Evolutionary conservation across 2,797 vertebrate genomes (phyloP), one percentile per base, ranked within the genome.

Genomic region (Perodicticus potto): DNA sequence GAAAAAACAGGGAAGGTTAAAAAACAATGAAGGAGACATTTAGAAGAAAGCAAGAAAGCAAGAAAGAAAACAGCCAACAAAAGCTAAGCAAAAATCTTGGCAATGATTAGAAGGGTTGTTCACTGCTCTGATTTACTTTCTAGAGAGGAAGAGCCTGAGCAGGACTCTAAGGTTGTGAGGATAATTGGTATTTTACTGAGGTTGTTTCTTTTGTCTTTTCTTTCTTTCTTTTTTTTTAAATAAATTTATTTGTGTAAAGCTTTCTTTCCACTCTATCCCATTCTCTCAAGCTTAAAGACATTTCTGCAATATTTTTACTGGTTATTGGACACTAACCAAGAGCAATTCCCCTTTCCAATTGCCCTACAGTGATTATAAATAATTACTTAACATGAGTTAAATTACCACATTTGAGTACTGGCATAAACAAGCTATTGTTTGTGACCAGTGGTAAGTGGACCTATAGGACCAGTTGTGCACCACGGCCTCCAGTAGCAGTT

Each of bases 331-430:
- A 85, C 14, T 63, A 57, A 83, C 22, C 45, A 91, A 83, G 37
- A 90, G 37, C 65, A 91, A 77, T 59, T 74, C 32, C 1, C 23
- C 13, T 65, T 80, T 85, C 85, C 49, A 80, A 45, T 6, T 65
- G 40, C 76, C 53, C 27, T 34, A 40, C 11, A 88, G 32, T 80
- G n/a, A 95, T 67, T 94, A 89, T 67, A 81, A 94, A 88, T 67
- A 73, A 89, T 88, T 78, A 74, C 25, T 20, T 63, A 89, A 80
- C 9, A 65, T 1, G 13, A 55, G 8, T 57, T 90, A 83, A 77
- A 63, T 72, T 76, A 59, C 22, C 37, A 77, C 93, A n/a, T 63
- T 77, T 77, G 65, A 86, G 22, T 49, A 65, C 2, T 83, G 20
- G 37, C n/a, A 87, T 73, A 43, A 83, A 70, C 17, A 87, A 77